phyloP scores from a whole-genome alignment of 2,888 invertebrate species.

The Kuschelorhynchus macadamiae region DNA sequence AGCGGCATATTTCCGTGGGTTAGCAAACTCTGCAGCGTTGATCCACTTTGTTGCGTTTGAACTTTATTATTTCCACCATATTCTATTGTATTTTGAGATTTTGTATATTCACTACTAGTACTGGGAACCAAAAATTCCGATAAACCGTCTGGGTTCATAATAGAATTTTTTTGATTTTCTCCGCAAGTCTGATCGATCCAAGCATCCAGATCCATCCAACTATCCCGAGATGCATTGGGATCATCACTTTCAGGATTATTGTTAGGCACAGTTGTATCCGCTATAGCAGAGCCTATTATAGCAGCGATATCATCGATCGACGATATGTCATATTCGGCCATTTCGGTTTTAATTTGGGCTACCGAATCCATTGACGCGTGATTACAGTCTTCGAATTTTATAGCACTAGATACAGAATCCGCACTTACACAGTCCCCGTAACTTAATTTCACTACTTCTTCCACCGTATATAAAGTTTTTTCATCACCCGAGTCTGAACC shows the following conservation, averaged over 20 bases:
- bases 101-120: constrained; percentile 71
- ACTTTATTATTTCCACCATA: constrained; percentile 63
- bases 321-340: constrained; percentile 77
- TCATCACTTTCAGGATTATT: constrained; percentile 75
- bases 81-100: constrained; percentile 71
- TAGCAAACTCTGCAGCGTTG: constrained; percentile 82
- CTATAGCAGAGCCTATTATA: constrained; percentile 90
- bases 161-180: constrained; percentile 77
- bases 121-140: constrained; percentile 78
- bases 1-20: constrained; percentile 87
- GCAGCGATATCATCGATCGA: constrained; percentile 88
- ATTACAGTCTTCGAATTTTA: constrained; percentile 72
- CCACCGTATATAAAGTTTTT: constrained; percentile 70
- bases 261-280: constrained; percentile 88
- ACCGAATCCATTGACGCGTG: constrained; percentile 69
- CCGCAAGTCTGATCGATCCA: constrained; percentile 88
- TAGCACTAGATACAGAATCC: constrained; percentile 73
- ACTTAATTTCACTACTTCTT: constrained; percentile 67
- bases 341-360: constrained; percentile 71
- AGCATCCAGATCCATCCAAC: constrained; percentile 91
- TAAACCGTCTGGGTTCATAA: constrained; percentile 78
- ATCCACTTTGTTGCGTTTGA: constrained; percentile 72
- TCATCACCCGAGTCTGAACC: constrained; percentile 69
- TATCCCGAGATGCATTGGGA: constrained; percentile 81
- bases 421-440: constrained; percentile 70